Conservation (phyloP, 2,797 vertebrate species). For the Neosilurus mollespiculum region DNA sequence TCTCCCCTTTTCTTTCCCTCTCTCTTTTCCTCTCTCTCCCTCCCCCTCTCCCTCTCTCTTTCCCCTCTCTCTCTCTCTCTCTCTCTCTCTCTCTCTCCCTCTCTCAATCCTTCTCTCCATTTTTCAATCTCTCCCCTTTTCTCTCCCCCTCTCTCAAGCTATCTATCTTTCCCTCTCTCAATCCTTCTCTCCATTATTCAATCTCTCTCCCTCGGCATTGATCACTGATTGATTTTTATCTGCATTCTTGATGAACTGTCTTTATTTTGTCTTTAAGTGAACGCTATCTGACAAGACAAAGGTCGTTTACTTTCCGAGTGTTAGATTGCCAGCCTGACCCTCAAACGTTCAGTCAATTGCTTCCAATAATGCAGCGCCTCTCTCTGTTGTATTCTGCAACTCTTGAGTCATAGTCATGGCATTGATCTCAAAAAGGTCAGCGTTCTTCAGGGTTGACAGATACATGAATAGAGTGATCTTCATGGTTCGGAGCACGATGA, state of each 20-base stretch:
- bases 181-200: background rate
- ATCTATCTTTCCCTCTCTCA: background rate
- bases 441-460: constrained; percentile 48
- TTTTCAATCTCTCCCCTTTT: no score
- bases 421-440: constrained; percentile 61
- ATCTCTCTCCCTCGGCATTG: constrained; percentile 27
- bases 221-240: constrained; percentile 46
- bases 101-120: background rate
- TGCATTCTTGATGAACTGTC: constrained; percentile 51
- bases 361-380: constrained; percentile 37
- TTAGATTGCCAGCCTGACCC: constrained; percentile 55
- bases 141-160: no score
- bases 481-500: constrained; percentile 32
- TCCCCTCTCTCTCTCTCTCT: no score
- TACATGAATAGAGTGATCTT: constrained; percentile 49
- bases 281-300: constrained; percentile 50
- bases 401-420: constrained; percentile 59
- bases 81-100: no score
- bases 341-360: constrained; percentile 41
- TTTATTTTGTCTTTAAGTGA: constrained; percentile 52
- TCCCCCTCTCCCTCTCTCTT: no score
- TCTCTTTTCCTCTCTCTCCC: no score
- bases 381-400: constrained; percentile 46
- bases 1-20: no score
- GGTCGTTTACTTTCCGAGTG: constrained; percentile 47